phyloP scores from a whole-genome alignment of 2,113 vertebrate species.

The Sclerurus mexicanus region DNA sequence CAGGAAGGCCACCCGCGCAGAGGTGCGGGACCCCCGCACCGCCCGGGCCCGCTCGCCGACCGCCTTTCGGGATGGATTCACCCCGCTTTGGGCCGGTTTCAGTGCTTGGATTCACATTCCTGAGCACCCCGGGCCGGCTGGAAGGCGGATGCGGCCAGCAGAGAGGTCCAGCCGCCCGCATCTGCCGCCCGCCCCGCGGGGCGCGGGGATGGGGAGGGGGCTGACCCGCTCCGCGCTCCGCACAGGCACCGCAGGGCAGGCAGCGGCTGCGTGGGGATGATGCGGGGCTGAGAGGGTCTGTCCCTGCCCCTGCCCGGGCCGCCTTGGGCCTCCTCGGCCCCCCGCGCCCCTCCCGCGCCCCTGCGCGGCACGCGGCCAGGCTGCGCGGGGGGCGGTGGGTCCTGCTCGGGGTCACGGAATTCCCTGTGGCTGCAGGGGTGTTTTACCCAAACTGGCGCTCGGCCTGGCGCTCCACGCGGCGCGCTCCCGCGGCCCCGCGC shows the following conservation, averaged over 20 bases:
- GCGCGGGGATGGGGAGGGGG: too few relatives aligned
- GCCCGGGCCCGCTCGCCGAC: background rate
- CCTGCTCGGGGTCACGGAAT: background rate
- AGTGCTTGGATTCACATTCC: background rate
- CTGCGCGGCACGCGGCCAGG: background rate
- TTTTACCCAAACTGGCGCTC: background rate
- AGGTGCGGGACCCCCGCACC: background rate
- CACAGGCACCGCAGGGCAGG: background rate
- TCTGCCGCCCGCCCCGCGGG: background rate
- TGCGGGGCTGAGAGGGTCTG: rapidly evolving
- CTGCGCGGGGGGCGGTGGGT: background rate
- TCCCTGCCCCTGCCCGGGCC: background rate
- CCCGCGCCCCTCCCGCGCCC: background rate
- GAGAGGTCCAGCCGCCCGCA: background rate
- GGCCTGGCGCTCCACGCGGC: background rate
- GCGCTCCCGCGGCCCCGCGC: too few relatives aligned
- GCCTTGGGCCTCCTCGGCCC: background rate
- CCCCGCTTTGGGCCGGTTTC: background rate
- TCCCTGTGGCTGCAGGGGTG: too few relatives aligned
- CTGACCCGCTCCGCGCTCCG: background rate
- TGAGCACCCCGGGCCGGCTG: background rate
- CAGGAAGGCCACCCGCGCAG: background rate
- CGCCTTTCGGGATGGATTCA: background rate
- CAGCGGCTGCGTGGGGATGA: background rate
- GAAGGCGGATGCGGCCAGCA: background rate